Conservation (phyloP, 2,797 vertebrate genomes). For the Sebastes taczanowskii region DNA sequence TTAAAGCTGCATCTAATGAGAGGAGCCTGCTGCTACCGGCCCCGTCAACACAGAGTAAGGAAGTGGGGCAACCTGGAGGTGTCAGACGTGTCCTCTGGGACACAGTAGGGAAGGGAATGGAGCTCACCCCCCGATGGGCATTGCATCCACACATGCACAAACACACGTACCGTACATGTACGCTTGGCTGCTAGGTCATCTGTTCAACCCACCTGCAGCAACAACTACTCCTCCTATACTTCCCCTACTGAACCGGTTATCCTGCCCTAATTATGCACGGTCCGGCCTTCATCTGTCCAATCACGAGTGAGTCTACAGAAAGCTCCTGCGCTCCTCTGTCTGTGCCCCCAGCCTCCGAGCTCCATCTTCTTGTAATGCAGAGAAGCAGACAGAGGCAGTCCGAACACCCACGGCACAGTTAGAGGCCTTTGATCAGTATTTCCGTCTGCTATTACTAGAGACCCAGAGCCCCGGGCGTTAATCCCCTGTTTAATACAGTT, state of each 20-base stretch:
- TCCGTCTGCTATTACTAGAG: conserved; percentile 75
- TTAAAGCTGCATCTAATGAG: conserved; percentile 55
- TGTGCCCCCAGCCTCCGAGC: conserved; percentile 35
- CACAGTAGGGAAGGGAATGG: conserved; percentile 31
- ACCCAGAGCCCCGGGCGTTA: conserved; percentile 74
- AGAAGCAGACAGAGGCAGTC: conserved; percentile 70
- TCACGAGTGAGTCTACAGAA: conserved; percentile 39
- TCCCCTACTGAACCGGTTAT: conserved; percentile 32
- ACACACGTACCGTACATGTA: neutral
- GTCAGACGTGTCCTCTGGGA: conserved; percentile 46
- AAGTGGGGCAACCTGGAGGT: conserved; percentile 58
- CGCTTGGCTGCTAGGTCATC: neutral
- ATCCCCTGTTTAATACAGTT: conserved; percentile 78
- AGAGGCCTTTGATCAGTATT: conserved; percentile 79
- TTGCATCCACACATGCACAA: neutral
- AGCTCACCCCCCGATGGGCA: conserved; percentile 6
- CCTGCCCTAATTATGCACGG: conserved; percentile 56
- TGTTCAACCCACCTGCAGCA: conserved; percentile 30
- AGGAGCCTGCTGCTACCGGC: conserved; percentile 36
- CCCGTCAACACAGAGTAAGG: conserved; percentile 42
- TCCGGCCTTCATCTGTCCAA: conserved; percentile 63
- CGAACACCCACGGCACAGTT: conserved; percentile 76
- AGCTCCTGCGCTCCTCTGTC: conserved; percentile 40
- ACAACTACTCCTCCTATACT: conserved; percentile 20
- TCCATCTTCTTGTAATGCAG: conserved; percentile 70